Conservation (phyloP, 2,113 vertebrate species). For the Falcunculus frontatus region DNA sequence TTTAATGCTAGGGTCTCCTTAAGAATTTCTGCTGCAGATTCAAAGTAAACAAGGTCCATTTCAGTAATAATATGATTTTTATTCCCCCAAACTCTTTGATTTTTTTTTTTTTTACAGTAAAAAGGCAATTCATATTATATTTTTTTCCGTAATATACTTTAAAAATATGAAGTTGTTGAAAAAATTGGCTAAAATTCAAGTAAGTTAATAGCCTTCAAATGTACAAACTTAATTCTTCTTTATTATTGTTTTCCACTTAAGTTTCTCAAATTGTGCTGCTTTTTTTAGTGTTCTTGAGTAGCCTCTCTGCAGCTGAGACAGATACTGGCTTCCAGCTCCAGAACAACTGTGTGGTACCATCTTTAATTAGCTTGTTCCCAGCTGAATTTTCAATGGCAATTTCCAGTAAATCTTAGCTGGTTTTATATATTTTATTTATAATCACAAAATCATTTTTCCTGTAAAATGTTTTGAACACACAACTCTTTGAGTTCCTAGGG, state of each 20-base stretch:
- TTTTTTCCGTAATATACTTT: neutral
- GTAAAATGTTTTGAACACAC: neutral
- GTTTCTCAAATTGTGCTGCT: neutral
- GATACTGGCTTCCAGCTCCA: neutral
- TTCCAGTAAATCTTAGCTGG: neutral
- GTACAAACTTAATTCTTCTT: neutral
- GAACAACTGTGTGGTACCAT: neutral
- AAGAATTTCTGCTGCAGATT: constrained; percentile 6
- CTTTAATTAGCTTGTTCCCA: neutral
- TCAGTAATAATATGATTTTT: neutral
- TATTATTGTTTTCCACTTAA: neutral
- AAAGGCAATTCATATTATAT: accelerated
- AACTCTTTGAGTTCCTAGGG: neutral
- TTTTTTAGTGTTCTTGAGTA: neutral
- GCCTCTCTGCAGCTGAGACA: neutral
- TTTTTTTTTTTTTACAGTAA: neutral
- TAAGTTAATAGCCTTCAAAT: neutral
- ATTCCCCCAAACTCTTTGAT: neutral
- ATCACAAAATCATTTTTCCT: neutral
- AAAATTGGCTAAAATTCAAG: neutral
- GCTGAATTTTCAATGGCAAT: neutral
- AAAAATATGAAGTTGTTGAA: neutral
- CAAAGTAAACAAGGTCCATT: neutral
- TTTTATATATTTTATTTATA: neutral
- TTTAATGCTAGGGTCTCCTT: neutral